Conservation (phyloP, 2,113 vertebrate genomes). For the Coptodon bakossiorum region DNA sequence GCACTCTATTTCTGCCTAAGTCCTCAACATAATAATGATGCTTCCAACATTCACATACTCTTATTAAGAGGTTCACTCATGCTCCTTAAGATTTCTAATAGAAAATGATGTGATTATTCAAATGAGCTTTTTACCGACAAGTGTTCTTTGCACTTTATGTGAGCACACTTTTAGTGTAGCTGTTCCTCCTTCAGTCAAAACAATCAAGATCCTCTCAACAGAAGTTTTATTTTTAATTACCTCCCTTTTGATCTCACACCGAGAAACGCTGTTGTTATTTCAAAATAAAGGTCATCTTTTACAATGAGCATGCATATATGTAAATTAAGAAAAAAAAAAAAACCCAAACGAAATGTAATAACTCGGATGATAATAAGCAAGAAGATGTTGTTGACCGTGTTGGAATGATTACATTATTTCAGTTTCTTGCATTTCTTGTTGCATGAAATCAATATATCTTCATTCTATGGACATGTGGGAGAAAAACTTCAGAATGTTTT, state of each 20-base stretch:
- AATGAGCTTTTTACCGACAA: neutral
- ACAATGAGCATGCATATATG: neutral
- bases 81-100: neutral
- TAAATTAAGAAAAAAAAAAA: neutral
- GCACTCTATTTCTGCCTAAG: neutral
- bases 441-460: neutral
- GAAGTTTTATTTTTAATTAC: neutral
- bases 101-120: neutral
- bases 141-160: neutral
- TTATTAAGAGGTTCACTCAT: neutral
- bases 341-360: rapidly evolving
- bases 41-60: neutral
- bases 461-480: neutral
- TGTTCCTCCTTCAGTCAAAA: neutral
- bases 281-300: neutral
- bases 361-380: neutral
- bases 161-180: neutral
- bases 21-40: neutral
- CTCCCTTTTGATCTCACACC: neutral
- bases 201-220: neutral
- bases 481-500: neutral
- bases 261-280: neutral
- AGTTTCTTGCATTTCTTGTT: neutral
- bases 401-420: neutral
- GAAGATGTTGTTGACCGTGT: neutral